Evolutionary conservation across 2,797 vertebrate genomes (phyloP).

Genomic region (Gallinago stenura): DNA sequence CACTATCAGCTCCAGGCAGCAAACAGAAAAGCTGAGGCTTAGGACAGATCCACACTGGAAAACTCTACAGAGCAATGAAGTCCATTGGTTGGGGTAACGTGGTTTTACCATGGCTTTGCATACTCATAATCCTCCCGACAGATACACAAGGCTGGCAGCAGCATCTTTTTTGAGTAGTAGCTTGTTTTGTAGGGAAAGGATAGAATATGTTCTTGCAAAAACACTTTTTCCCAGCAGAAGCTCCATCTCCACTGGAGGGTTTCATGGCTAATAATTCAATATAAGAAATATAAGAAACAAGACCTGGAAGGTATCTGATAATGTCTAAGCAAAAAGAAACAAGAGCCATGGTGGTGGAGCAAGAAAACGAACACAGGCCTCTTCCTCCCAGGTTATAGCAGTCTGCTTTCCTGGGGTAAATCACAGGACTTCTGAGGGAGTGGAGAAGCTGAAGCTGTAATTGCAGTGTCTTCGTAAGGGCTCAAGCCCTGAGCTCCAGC

Average conservation of each 20-base stretch:
- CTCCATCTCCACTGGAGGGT: neutral
- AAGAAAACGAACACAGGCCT: neutral
- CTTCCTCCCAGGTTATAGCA: neutral
- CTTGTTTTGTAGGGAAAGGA: neutral
- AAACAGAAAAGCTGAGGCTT: neutral
- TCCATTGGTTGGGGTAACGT: neutral
- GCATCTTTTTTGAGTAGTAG: neutral
- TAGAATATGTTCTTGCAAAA: conserved; percentile 8
- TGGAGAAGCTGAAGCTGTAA: neutral
- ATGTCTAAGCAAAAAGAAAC: neutral
- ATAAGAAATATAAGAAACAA: neutral
- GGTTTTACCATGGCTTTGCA: neutral
- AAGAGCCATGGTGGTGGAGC: neutral
- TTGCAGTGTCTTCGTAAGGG: neutral
- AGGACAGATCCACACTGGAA: neutral
- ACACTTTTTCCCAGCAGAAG: neutral
- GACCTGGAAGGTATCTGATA: conserved; percentile 8
- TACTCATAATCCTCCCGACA: neutral
- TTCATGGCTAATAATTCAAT: conserved; percentile 23
- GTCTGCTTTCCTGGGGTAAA: neutral
- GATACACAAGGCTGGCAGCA: neutral
- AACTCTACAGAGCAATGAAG: neutral
- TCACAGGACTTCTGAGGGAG: neutral
- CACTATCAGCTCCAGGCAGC: neutral
- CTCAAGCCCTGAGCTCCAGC: neutral